Conservation (phyloP, 2,113 vertebrate genomes). For the Falcunculus frontatus region DNA sequence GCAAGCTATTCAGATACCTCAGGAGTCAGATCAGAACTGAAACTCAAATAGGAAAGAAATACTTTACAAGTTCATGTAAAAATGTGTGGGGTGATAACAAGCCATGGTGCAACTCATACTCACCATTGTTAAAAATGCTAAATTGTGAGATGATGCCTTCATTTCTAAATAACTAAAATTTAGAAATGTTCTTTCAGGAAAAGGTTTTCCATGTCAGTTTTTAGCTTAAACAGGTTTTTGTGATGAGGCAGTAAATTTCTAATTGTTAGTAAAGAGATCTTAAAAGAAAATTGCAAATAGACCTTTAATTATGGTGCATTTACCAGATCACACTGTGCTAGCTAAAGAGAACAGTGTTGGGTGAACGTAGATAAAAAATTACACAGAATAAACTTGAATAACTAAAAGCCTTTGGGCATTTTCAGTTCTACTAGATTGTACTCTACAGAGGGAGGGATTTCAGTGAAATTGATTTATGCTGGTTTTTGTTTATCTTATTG, state of each 20-base stretch:
- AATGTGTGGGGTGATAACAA: not conserved
- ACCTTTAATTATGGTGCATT: not conserved
- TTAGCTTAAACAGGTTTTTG: not conserved
- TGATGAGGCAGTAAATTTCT: not conserved
- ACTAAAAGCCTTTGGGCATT: not conserved
- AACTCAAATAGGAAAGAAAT: not conserved
- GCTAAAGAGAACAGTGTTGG: not conserved
- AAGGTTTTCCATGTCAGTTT: not conserved
- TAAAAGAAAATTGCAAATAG: not conserved
- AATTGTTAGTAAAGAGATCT: not conserved
- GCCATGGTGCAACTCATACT: not conserved
- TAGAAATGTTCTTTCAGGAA: not conserved
- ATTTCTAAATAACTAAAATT: not conserved
- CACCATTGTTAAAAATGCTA: not conserved
- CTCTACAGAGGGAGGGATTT: not conserved
- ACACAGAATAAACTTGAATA: not conserved
- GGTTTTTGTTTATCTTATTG: not conserved
- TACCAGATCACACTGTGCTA: not conserved
- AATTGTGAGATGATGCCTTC: not conserved
- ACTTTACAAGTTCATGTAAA: not conserved
- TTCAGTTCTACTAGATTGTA: not conserved
- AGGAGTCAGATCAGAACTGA: not conserved
- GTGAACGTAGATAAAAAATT: not conserved
- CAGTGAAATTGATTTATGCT: not conserved
- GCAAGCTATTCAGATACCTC: not conserved